Base-by-base conservation (phyloP, 2,797 vertebrate genomes). In the Phoxinus dragarum region DNA sequence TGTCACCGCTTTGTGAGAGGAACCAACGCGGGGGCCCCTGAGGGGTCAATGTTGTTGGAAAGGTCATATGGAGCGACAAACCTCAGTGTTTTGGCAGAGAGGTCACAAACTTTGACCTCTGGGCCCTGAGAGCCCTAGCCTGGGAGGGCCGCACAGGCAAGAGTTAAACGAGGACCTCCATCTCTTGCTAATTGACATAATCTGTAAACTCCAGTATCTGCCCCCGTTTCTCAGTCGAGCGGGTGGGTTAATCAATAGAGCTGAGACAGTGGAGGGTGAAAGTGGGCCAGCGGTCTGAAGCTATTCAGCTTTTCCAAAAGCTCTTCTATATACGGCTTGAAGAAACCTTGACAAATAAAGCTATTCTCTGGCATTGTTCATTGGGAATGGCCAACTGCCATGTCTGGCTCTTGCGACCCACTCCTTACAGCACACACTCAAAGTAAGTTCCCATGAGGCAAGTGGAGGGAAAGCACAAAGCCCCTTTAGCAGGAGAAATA, bases 101-200 rank as follows among this genome's bases (percentile, higher is more conserved):
- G 90, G 93, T 93, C 89, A 12, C 77, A 73, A 92, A 83, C 93
- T 91, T 75, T 92, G 91, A 94, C 90, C 93, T 81, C 31, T 69
- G 72, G 88, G 90, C 88, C 86, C 87, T 71, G 74, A 90, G 86
- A 88, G 89, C 86, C 3, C 14, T 84, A 79, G 88, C 66, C 59
- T 84, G 64, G 47, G 85, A 76, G 47, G 77, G 80, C 86, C 38
- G 68, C 72, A 90, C 90, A 93, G 89, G 84, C 90, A 92, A 92
- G 90, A 87, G 88, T 86, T 82, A 89, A 86, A 85, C 54, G 17
- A 7, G 44, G 54, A 74, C 56, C 73, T 49, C 54, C 68, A n/a
- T 64, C 54, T 80, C 68, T 64, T 23, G 81, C 92, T 94, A 94
- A 95, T 92, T 94, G 90, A 94, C 90, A 91, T 93, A 93, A 93